Conservation (phyloP, 1,140 invertebrate genomes). For the Popillia japonica region DNA sequence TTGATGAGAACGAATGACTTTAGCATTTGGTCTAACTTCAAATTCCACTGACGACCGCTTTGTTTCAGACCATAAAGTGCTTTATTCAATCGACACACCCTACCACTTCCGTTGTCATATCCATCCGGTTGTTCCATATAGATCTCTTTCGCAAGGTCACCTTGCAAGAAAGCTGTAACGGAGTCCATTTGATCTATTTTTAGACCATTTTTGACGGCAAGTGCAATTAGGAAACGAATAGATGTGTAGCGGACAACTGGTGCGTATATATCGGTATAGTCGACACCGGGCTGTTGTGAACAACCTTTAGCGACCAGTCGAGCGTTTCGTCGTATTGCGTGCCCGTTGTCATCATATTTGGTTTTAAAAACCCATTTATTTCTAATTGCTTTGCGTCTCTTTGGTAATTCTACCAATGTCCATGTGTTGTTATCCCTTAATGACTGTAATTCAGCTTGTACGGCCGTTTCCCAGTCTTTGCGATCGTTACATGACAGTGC, state of each 20-base stretch:
- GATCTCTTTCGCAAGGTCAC: slow-evolving; percentile 40
- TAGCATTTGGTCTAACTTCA: slow-evolving; percentile 3
- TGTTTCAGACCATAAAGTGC: slow-evolving; percentile 59
- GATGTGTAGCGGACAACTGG: slow-evolving; percentile 52
- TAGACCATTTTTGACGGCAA: slow-evolving; percentile 45
- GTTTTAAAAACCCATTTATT: neutral
- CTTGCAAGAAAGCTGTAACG: slow-evolving; percentile 47
- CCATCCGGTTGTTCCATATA: slow-evolving; percentile 38
- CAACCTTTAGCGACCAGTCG: slow-evolving; percentile 58
- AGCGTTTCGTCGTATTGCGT: slow-evolving; percentile 55
- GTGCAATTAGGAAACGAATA: slow-evolving; percentile 45
- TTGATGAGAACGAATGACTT: neutral
- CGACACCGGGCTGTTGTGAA: slow-evolving; percentile 52
- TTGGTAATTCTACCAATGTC: too few relatives aligned
- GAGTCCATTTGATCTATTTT: slow-evolving; percentile 51
- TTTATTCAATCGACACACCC: slow-evolving; percentile 42
- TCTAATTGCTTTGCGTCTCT: neutral
- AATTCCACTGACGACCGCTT: slow-evolving; percentile 49
- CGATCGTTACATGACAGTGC: too few relatives aligned
- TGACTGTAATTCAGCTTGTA: too few relatives aligned
- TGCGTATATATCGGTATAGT: slow-evolving; percentile 57
- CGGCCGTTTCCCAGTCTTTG: too few relatives aligned
- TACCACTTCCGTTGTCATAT: neutral
- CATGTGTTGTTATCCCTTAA: too few relatives aligned
- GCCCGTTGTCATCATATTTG: neutral